These are phyloP conservation scores for Sympetrum striolatum DNA, from an alignment of 2,888 invertebrate species.

Conservation along the genomic window DNA sequence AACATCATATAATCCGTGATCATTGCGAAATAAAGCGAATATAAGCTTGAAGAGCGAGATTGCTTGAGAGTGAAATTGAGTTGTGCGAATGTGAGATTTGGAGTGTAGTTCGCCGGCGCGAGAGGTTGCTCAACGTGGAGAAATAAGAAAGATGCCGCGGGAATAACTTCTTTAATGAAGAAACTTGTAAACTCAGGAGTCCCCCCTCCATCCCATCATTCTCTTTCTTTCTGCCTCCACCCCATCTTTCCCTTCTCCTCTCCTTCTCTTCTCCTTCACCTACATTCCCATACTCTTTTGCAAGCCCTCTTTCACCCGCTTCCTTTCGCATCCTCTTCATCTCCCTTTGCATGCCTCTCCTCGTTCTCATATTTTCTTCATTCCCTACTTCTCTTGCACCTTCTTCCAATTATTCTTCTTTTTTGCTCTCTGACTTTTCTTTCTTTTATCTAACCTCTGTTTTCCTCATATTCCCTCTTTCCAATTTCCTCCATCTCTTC, in stretches of 20 bases:
- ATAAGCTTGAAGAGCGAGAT: too few relatives aligned
- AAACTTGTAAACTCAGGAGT: conserved; percentile 10
- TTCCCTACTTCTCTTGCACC: background rate
- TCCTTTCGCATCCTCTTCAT: background rate
- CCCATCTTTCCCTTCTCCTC: background rate
- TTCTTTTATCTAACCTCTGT: background rate
- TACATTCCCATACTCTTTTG: background rate
- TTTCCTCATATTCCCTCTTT: too few relatives aligned
- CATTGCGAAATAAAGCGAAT: too few relatives aligned
- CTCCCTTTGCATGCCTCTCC: background rate
- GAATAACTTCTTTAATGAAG: conserved; percentile 39
- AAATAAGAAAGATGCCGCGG: conserved; percentile 24
- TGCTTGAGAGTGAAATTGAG: too few relatives aligned
- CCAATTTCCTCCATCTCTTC: background rate
- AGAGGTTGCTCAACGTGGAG: background rate
- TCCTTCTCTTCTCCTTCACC: background rate
- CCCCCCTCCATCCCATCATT: background rate
- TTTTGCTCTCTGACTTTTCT: background rate
- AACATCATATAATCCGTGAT: too few relatives aligned
- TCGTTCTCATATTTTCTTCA: background rate
- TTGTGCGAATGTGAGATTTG: background rate
- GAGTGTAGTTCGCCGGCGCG: background rate
- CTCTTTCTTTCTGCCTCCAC: background rate
- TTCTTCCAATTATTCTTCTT: background rate
- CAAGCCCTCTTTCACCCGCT: background rate